These are phyloP conservation scores for Hirudinaria manillensis DNA, from an alignment of 2,888 invertebrate species.

Conservation along the genomic window DNA sequence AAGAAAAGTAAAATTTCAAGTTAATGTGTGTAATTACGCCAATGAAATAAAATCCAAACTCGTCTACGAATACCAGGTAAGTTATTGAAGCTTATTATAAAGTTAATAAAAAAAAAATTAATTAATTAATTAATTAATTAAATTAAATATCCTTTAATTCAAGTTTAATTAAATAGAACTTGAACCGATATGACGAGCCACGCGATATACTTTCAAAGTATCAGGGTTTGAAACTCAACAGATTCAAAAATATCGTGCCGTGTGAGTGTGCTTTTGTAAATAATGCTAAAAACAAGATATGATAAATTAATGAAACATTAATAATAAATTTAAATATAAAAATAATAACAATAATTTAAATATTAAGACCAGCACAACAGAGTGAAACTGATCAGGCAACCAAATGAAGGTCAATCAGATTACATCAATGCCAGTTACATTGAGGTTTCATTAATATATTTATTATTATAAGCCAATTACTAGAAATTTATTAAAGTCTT, in stretches of 20 bases:
- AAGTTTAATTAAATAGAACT: too few species aligned
- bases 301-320: background rate
- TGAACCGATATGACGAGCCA: background rate
- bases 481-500: background rate
- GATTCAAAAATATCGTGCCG: background rate
- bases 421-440: conserved; percentile 73
- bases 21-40: background rate
- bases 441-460: conserved; percentile 57
- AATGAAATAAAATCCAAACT: background rate
- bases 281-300: too few species aligned
- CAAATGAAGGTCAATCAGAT: conserved; percentile 62
- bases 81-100: too few species aligned
- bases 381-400: conserved; percentile 60
- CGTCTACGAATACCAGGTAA: background rate
- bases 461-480: background rate
- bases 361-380: conserved; percentile 63
- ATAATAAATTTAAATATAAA: background rate
- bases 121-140: background rate
- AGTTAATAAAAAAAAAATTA: background rate
- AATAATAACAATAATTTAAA: background rate
- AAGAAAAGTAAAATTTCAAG: background rate
- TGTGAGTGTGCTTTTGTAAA: background rate
- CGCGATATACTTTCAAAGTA: background rate
- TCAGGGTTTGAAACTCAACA: background rate
- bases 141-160: too few species aligned